These are phyloP conservation scores for Kradibia gibbosae DNA, from an alignment of 1,140 invertebrate genomes.

Conservation along the genomic window DNA sequence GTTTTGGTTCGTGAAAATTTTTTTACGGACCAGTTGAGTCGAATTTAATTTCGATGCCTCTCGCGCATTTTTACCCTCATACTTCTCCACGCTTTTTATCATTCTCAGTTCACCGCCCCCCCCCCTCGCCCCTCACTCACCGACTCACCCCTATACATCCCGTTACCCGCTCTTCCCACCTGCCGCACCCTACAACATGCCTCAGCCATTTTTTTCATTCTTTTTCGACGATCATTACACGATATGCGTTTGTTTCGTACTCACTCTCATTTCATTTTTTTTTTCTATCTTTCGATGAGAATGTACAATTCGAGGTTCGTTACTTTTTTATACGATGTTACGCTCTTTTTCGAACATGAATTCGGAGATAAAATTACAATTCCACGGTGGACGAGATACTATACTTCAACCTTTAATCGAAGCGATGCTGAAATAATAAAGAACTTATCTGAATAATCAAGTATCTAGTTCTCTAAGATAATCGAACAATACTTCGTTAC, in stretches of 20 bases:
- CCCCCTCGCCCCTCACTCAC: background rate
- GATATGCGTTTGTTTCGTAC: conserved; percentile 25
- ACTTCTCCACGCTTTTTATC: background rate
- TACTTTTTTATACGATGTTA: conserved; percentile 17
- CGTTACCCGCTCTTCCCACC: no score
- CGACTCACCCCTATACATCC: background rate
- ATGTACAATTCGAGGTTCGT: conserved; percentile 2
- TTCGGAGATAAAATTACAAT: conserved; percentile 26
- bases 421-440: conserved; percentile 15
- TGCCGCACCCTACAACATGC: no score
- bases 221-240: conserved; percentile 15
- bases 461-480: background rate
- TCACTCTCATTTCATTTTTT: background rate
- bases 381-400: background rate
- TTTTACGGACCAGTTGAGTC: conserved; percentile 32
- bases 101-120: background rate
- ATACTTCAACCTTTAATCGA: background rate
- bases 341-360: background rate
- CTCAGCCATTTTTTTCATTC: background rate
- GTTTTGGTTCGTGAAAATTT: conserved; percentile 5
- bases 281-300: background rate
- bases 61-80: background rate
- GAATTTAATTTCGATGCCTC: conserved; percentile 35
- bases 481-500: conserved; percentile 2
- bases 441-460: background rate